Evolutionary conservation across 2,888 invertebrate species (phyloP).

Genomic region (Meta bourneti): DNA sequence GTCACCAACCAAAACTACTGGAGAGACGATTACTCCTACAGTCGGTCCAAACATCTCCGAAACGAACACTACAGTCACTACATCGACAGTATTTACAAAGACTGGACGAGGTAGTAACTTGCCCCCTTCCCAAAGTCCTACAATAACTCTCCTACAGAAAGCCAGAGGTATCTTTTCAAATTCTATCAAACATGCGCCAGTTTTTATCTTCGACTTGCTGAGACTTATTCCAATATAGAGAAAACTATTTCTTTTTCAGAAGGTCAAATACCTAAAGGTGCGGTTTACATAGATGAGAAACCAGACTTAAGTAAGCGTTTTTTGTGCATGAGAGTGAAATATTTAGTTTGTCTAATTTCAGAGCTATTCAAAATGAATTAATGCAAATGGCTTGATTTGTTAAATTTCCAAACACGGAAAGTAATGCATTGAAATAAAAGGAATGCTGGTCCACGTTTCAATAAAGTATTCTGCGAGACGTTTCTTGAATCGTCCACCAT

Average conservation of each 20-base stretch:
- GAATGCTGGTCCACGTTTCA: too few relatives aligned
- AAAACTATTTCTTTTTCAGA: conserved; percentile 84
- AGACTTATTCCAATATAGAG: too few relatives aligned
- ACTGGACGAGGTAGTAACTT: conserved; percentile 80
- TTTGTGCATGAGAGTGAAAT: background rate
- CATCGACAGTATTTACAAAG: conserved; percentile 51
- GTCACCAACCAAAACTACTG: background rate
- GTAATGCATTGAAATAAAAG: too few relatives aligned
- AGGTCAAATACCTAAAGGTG: conserved; percentile 90
- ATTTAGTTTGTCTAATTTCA: too few relatives aligned
- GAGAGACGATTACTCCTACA: background rate
- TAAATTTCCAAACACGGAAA: too few relatives aligned
- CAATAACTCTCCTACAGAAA: conserved; percentile 92
- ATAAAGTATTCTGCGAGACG: too few relatives aligned
- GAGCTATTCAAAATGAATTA: too few relatives aligned
- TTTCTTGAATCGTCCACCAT: too few relatives aligned
- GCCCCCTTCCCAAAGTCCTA: conserved; percentile 91
- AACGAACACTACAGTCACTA: background rate
- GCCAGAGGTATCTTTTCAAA: conserved; percentile 86
- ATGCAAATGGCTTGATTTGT: too few relatives aligned
- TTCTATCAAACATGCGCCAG: too few relatives aligned
- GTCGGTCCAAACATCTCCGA: background rate
- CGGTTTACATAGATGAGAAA: conserved; percentile 86
- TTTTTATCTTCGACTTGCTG: too few relatives aligned
- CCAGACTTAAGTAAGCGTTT: conserved; percentile 79